Conservation (phyloP, 1,140 invertebrate genomes). For the Pinna nobilis region DNA sequence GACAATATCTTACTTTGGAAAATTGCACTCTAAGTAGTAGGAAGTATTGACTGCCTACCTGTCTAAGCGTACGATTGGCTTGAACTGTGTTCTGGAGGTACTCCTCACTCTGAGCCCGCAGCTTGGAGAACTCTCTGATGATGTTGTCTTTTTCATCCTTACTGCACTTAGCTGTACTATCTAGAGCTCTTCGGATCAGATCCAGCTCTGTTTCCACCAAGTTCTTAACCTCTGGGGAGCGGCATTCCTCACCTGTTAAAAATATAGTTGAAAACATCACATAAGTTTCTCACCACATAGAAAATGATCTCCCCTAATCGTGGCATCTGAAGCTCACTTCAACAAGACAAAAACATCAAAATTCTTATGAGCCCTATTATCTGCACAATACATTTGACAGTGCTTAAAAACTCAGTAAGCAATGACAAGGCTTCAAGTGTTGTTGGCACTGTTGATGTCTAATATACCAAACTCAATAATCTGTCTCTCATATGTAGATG, state of each 20-base stretch:
- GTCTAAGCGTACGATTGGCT: constrained; percentile 46
- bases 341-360: too few species aligned
- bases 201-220: constrained; percentile 60
- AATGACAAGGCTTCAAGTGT: too few species aligned
- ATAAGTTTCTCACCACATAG: background rate
- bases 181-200: constrained; percentile 61
- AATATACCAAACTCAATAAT: too few species aligned
- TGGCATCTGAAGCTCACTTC: background rate
- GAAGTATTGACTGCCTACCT: constrained; percentile 51
- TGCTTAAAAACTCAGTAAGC: too few species aligned
- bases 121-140: constrained; percentile 60
- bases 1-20: background rate
- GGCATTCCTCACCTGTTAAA: constrained; percentile 4
- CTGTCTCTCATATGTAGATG: too few species aligned
- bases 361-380: too few species aligned
- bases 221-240: constrained; percentile 25
- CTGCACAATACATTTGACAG: too few species aligned
- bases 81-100: constrained; percentile 48
- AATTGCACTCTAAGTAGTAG: background rate
- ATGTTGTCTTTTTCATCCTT: constrained; percentile 60
- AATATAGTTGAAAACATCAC: background rate
- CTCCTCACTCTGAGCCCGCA: constrained; percentile 58
- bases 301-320: background rate
- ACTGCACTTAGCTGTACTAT: constrained; percentile 58
- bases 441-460: too few species aligned